phyloP scores from a whole-genome alignment of 2,888 invertebrate genomes.

The Orthonychiurus folsomi region DNA sequence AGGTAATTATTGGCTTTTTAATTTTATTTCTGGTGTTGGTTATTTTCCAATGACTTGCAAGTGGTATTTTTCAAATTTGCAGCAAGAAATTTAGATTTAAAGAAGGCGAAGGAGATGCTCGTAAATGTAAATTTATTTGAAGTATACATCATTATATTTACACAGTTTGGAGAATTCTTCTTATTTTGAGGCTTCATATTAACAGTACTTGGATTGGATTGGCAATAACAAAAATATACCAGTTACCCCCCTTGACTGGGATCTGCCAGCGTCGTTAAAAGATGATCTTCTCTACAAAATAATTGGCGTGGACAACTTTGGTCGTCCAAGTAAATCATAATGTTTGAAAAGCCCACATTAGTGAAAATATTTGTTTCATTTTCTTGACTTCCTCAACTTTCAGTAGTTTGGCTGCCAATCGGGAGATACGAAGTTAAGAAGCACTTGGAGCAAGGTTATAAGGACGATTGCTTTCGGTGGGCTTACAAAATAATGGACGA shows the following conservation, averaged over 20 bases:
- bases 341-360: neutral
- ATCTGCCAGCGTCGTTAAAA: neutral
- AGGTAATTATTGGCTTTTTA: neutral
- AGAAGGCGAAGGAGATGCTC: neutral
- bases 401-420: conserved; percentile 10
- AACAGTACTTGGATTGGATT: neutral
- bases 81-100: neutral
- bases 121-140: neutral
- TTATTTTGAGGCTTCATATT: too few species aligned
- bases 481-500: conserved; percentile 5
- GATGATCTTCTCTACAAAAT: neutral
- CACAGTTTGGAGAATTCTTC: too few species aligned
- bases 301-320: neutral
- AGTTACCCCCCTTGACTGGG: neutral
- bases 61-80: too few species aligned
- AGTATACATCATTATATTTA: too few species aligned
- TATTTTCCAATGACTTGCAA: too few species aligned
- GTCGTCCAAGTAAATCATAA: neutral
- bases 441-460: conserved; percentile 5
- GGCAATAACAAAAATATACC: neutral
- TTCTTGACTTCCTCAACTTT: neutral
- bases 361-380: neutral
- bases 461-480: conserved; percentile 5
- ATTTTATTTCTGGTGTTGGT: too few species aligned
- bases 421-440: conserved; percentile 1